Percentiles rank a stretch among this genome's conserved stretches.
phyloP scores from a whole-genome alignment of 2,797 vertebrate genomes.

The Meriones psammophilus region DNA sequence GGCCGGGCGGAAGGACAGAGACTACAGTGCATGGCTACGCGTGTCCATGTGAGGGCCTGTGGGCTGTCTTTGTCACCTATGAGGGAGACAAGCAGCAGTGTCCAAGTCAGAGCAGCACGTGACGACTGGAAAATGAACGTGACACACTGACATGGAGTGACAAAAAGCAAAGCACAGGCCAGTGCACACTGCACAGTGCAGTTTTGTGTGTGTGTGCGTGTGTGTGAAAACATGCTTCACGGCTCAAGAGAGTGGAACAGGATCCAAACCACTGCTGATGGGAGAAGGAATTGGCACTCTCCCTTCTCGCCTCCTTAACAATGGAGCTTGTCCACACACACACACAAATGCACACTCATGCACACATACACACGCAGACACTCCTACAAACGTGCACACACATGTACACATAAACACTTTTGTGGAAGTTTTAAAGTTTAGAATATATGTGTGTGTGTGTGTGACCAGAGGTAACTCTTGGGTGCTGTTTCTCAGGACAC shows the following conservation, averaged over 20 bases:
- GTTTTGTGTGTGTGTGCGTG: neutral
- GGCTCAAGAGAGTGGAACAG: neutral
- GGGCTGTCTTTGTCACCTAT: neutral
- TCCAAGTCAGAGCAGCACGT: neutral
- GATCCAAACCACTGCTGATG: neutral
- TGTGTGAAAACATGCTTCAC: neutral
- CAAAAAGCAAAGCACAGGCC: neutral
- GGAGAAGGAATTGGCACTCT: neutral
- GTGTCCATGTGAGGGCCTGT: neutral
- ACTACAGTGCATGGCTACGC: neutral
- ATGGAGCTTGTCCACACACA: neutral
- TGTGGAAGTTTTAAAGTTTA: neutral
- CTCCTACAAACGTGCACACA: no score
- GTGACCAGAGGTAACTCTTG: neutral
- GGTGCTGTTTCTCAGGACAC: neutral
- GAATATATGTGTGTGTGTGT: no score
- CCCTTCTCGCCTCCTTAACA: neutral
- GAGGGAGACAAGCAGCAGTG: neutral
- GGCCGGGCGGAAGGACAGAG: rapidly evolving
- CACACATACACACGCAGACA: neutral
- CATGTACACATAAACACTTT: neutral
- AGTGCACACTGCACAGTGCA: rapidly evolving
- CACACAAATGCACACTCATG: neutral
- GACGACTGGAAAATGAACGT: neutral
- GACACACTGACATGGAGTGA: neutral